Evolutionary conservation across 2,113 vertebrate genomes (phyloP), one percentile per base, ranked within the genome.

Genomic region (Thamnaconus septentrionalis): DNA sequence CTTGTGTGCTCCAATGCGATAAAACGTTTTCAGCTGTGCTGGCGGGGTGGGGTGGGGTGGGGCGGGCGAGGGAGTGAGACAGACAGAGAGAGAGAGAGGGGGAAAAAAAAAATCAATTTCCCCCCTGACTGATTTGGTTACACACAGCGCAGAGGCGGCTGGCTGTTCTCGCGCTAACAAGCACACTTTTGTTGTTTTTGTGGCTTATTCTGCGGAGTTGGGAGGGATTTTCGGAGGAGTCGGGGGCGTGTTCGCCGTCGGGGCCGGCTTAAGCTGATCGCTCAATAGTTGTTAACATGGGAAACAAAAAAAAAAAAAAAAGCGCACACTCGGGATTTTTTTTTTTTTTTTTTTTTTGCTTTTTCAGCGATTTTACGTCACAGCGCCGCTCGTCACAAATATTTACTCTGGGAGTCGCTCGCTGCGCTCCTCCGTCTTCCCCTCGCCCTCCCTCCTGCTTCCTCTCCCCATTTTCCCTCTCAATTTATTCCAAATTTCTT

Each of bases 41-140:
- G 47, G 63, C 31, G 48, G 65, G 49, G 46, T 18, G 43, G 3
- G 56, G 18, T 31, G 18, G 18, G 18, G 18, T 31, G 18, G 18
- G 18, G 18, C 18, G 18, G 18, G 18, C 18, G 18, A 31, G 18
- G 18, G 18, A 31, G 18, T 31, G 18, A 31, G 18, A 31, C 18
- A 31, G 18, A 31, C 1, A 31, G 18, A 31, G 18, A 31, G 18
- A 2, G 18, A 31, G 18, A 31, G 18, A 31, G 18, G n/a, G 9
- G n/a, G 3, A 46, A 52, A 72, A 80, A 81, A 80, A 81, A 86
- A 85, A 82, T 85, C 84, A 87, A 89, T 89, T 87, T 89, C 76
- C 64, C 82, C 73, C 84, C 85, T 85, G 82, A 89, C 46, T 81
- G 87, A 79, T 82, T 82, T 79, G 78, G 70, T 78, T 75, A 77